Conservation (phyloP, 53 echinoderm and acorn worm species). For the Paelopatides confundens region DNA sequence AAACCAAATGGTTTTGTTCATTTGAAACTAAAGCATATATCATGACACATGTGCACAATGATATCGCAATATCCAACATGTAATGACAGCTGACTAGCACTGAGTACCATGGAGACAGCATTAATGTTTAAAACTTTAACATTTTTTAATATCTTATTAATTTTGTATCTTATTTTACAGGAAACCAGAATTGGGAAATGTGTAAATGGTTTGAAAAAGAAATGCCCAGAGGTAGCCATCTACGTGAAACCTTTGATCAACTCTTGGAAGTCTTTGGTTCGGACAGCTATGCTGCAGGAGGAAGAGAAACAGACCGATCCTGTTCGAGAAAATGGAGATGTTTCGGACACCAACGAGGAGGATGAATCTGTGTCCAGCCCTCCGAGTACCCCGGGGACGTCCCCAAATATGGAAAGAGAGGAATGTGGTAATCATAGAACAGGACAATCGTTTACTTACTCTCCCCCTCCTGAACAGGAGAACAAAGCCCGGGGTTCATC, state of each 20-base stretch:
- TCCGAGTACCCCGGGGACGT: neutral
- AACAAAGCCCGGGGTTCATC: neutral
- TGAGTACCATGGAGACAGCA: neutral
- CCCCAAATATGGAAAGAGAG: neutral
- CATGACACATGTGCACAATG: no score
- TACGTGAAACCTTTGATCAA: constrained; percentile 71
- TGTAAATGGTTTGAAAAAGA: constrained; percentile 81
- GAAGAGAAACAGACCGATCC: constrained; percentile 24
- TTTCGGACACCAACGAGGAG: neutral
- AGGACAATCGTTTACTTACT: neutral
- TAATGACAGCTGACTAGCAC: no score
- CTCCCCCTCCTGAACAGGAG: neutral
- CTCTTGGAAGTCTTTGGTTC: constrained; percentile 81
- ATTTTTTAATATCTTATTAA: neutral
- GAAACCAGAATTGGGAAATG: constrained; percentile 88
- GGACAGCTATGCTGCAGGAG: constrained; percentile 32
- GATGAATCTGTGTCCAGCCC: constrained; percentile 1
- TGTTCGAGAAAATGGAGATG: constrained; percentile 1
- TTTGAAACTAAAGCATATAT: no score
- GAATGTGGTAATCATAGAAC: neutral
- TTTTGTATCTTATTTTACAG: constrained; percentile 43
- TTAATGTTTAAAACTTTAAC: neutral
- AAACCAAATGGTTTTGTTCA: no score
- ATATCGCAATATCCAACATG: no score
- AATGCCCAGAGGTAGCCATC: constrained; percentile 75